A percentile compares a stretch with the other conserved stretches of the same genome.
These are phyloP conservation scores for Ctenopoma multispine DNA, from an alignment of 2,797 vertebrate genomes.

Conservation along the genomic window DNA sequence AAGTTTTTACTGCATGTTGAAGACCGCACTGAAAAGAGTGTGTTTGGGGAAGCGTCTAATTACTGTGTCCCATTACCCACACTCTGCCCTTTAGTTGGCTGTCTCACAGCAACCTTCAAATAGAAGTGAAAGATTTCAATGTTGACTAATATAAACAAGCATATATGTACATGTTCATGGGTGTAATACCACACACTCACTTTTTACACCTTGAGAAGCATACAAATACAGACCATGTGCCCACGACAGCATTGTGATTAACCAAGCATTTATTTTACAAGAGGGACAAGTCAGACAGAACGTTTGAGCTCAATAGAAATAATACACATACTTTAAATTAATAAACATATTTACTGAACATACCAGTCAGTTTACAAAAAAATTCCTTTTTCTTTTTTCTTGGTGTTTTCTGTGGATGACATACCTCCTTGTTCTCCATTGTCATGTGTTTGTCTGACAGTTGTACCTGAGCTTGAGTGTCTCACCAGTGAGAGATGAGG, in stretches of 20 bases:
- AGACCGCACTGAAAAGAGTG: constrained; percentile 50
- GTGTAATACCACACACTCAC: constrained; percentile 17
- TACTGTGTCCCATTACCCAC: constrained; percentile 38
- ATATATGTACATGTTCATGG: constrained; percentile 3
- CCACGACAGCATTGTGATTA: constrained; percentile 9
- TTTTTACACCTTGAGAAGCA: constrained; percentile 5
- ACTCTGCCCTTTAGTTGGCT: constrained; percentile 59
- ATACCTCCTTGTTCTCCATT: constrained; percentile 26
- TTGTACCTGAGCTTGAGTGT: constrained; percentile 46
- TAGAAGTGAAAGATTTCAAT: constrained; percentile 50
- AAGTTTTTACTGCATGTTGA: constrained; percentile 45
- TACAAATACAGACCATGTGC: constrained; percentile 15
- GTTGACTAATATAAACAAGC: constrained; percentile 63
- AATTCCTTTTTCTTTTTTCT: background rate
- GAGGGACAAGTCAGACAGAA: background rate
- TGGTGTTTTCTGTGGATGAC: constrained; percentile 5
- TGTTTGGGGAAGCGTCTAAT: constrained; percentile 59
- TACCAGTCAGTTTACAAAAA: background rate
- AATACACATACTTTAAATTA: background rate
- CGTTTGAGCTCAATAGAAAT: background rate
- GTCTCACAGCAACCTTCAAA: constrained; percentile 59
- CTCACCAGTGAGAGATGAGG: constrained; percentile 64
- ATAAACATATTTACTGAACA: background rate
- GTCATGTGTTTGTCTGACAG: constrained; percentile 53
- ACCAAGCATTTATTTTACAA: constrained; percentile 5